Conservation (phyloP, 2,888 invertebrate species). For the Habroteleia sp. region DNA sequence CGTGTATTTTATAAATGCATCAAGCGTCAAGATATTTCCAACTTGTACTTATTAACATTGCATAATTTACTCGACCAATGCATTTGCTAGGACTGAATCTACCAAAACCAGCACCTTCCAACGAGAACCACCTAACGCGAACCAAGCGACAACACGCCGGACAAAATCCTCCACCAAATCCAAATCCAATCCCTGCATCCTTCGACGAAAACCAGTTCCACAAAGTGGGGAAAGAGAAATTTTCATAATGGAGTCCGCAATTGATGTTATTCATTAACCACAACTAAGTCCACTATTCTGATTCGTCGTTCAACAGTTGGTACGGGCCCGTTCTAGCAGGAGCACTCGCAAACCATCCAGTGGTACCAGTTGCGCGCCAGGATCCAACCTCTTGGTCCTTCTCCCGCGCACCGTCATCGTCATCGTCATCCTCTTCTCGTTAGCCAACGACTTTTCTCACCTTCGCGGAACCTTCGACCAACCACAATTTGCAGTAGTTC, state of each 20-base stretch:
- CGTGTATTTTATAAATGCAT: too few species aligned
- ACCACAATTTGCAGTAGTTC: conserved; percentile 58
- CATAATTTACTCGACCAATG: too few species aligned
- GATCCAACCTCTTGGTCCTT: conserved; percentile 9
- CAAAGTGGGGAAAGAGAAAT: too few species aligned
- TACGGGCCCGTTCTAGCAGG: conserved; percentile 7
- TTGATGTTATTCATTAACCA: conserved; percentile 1
- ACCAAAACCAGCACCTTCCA: too few species aligned
- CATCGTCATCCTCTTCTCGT: conserved; percentile 33
- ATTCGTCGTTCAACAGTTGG: conserved; percentile 21
- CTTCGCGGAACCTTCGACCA: conserved; percentile 51
- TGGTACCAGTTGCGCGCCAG: conserved; percentile 4
- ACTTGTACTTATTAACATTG: too few species aligned
- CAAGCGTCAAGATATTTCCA: too few species aligned
- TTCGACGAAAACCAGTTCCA: too few species aligned
- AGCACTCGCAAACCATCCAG: not conserved
- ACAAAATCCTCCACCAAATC: too few species aligned
- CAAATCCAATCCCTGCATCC: too few species aligned
- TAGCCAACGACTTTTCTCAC: conserved; percentile 56
- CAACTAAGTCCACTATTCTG: conserved; percentile 13
- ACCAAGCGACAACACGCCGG: too few species aligned
- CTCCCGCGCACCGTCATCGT: conserved; percentile 33
- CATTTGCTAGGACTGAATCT: too few species aligned
- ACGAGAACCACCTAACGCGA: too few species aligned
- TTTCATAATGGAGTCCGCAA: conserved; percentile 37